These are phyloP conservation scores for Agrotis clavis DNA, from an alignment of 2,888 invertebrate species.

Conservation along the genomic window DNA sequence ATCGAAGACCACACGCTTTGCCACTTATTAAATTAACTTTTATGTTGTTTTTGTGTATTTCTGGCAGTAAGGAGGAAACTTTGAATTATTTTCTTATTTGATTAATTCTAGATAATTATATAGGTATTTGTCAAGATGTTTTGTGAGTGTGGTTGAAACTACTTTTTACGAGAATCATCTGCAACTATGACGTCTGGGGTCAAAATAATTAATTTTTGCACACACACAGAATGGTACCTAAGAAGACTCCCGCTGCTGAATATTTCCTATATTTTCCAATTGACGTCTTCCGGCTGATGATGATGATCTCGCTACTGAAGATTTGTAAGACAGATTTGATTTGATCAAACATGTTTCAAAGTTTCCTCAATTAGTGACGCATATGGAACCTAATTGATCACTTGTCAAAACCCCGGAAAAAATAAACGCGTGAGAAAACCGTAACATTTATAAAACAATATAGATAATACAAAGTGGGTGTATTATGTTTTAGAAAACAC, in stretches of 20 bases:
- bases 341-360: too few species aligned
- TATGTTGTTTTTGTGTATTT: constrained; percentile 23
- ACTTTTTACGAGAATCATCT: neutral
- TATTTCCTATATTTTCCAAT: too few species aligned
- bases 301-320: too few species aligned
- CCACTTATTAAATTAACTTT: constrained; percentile 45
- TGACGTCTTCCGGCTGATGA: too few species aligned
- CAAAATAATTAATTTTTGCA: too few species aligned
- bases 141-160: neutral
- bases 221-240: too few species aligned
- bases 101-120: neutral
- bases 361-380: too few species aligned
- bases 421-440: neutral
- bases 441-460: constrained; percentile 2
- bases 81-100: neutral
- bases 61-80: neutral
- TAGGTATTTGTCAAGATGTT: neutral
- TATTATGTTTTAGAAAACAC: constrained; percentile 2
- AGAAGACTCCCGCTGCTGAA: too few species aligned
- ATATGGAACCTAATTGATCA: too few species aligned
- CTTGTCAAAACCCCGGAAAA: neutral
- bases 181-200: too few species aligned
- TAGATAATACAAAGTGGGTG: neutral
- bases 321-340: too few species aligned
- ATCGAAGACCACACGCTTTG: constrained; percentile 50